Evolutionary conservation across 1,140 invertebrate species (phyloP), one percentile per base, ranked within the genome.

Genomic region (Aporrectodea caliginosa): DNA sequence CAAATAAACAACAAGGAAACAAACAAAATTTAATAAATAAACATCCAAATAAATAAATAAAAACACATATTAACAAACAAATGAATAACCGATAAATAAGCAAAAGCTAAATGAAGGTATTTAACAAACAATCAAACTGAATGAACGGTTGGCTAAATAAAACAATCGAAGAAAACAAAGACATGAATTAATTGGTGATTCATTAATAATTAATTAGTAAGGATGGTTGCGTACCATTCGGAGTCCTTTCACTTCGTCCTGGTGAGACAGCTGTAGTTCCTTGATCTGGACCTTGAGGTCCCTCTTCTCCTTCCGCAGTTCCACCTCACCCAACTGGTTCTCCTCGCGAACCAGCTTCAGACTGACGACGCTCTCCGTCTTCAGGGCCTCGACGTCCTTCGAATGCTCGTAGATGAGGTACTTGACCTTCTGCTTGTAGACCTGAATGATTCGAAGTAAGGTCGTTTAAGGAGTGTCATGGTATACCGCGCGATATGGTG

Each of bases 391-490:
- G 69, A 94, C 90, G 84, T 93, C 92, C 43, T 92, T 93, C 85
- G 95, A 93, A 84, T 97, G 95, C 85, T 96, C 95, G 87, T 95
- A 96, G 87, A 96, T 92, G 30, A 97, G 89, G 88, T 95, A 94
- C 84, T 96, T 96, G 14, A 97, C 93, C 91, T 95, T 96, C 86
- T 97, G 94, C 88, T 95, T 95, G 82, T 94, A 94, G 71, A 94
- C 87, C 87, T 89, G 69, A 32, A 71, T 12, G 2, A 6, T 29
- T 2, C 32, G 32, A 71, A 71, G 32, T n/a, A n/a, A n/a, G n/a
- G n/a, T n/a, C n/a, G n/a, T n/a, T n/a, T n/a, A n/a, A 58, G 43
- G 43, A 6, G 43, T 58, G 43, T 12, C 6, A 58, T 58, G 43
- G 43, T 58, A 58, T 58, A 58, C 43, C n/a, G n/a, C n/a, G n/a